Base-by-base conservation (phyloP, 30 jellyfish, hydroid and myxozoan species). In the Hydractinia symbiolongicarpus region DNA sequence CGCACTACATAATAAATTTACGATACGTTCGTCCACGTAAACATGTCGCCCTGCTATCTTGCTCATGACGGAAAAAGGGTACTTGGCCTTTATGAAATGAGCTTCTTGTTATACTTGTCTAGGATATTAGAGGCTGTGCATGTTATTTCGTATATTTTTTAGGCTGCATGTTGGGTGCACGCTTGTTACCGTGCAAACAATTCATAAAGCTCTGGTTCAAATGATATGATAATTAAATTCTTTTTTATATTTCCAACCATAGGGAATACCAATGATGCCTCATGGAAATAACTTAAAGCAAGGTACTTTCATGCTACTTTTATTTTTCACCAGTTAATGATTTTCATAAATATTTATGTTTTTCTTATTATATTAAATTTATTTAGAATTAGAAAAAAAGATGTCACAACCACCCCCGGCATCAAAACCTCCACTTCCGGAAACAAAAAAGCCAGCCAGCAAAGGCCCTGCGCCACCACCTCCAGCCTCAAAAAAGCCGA, bases 401-500 rank as follows among this genome's bases (percentile, higher is more conserved):
- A 44, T 79, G 51, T 52, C 79, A 6, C 44, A 30, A 30, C 20
- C 54, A 8, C 21, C 13, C 50, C 53, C 13, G 1, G 80, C n/a
- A 19, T n/a, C 9, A 44, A 64, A 64, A 69, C 90, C 54, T 58
- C 50, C 56, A 67, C 90, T 40, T 44, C 50, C 56, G 40, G 84
- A 67, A 7, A 50, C 60, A 16, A 76, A 61, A 19, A 44, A 82
- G 19, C 52, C 91, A 21, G 58, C 71, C 4, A 80, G 61, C 40
- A 76, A 77, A 51, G 61, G 78, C 69, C 61, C 76, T 7, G 55
- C 57, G 55, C 85, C 80, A 67, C 85, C 89, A 20, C 83, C 83
- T 10, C 83, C 81, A 8, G 69, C 95, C 40, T 57, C 71, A 5
- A 86, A 40, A 17, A 83, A 85, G 52, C 89, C 94, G 15, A 78